These are phyloP conservation scores for Petaurus breviceps DNA, from an alignment of 2,113 vertebrate genomes.

Conservation along the genomic window DNA sequence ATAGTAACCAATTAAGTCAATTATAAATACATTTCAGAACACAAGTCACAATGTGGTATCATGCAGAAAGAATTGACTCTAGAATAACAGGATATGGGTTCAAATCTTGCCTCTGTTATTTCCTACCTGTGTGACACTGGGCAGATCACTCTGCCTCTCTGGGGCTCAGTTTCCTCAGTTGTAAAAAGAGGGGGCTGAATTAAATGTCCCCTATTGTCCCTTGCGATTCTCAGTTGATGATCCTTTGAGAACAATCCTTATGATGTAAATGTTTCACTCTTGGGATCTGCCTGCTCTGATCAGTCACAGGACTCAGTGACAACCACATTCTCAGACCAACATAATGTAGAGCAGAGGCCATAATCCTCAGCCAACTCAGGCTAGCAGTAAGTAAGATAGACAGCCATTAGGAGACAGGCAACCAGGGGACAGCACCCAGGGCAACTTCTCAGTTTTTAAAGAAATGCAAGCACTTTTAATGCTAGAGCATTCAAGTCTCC, in stretches of 20 bases:
- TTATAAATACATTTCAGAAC: neutral
- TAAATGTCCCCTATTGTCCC: neutral
- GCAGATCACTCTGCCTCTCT: too few relatives aligned
- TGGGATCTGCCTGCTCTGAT: neutral
- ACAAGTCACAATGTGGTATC: neutral
- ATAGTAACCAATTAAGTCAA: neutral
- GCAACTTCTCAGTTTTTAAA: too few relatives aligned
- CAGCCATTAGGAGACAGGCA: too few relatives aligned
- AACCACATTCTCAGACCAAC: neutral
- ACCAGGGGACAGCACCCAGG: too few relatives aligned
- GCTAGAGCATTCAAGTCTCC: too few relatives aligned
- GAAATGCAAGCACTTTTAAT: too few relatives aligned
- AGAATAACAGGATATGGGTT: neutral
- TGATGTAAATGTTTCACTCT: neutral
- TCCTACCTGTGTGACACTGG: too few relatives aligned
- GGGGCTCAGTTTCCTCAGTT: neutral
- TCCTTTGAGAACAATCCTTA: neutral
- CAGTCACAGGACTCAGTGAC: neutral
- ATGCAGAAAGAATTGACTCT: neutral
- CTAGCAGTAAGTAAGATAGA: too few relatives aligned
- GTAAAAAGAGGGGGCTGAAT: too few relatives aligned
- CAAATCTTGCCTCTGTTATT: neutral
- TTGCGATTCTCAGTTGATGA: neutral
- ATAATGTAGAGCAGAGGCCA: neutral
- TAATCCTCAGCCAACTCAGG: too few relatives aligned